Evolutionary conservation across 2,888 invertebrate genomes (phyloP).

Genomic region (Punctoribates punctum): DNA sequence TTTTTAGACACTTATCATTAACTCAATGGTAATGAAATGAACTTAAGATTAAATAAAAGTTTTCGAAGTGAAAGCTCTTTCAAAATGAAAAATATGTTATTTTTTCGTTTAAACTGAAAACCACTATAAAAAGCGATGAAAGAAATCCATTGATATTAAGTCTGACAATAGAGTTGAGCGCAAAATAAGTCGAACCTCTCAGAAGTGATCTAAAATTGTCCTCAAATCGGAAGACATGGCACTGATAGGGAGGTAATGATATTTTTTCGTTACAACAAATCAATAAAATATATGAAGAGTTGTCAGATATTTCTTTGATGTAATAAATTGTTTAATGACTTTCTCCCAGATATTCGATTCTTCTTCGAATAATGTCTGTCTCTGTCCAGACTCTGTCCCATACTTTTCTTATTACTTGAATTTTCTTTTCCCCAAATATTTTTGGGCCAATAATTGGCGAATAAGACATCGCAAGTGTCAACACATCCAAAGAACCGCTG

Average conservation of each 20-base stretch:
- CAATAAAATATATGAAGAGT: neutral
- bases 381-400: too few relatives aligned
- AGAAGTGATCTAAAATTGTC: neutral
- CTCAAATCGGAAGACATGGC: neutral
- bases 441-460: neutral
- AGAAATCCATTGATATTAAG: too few relatives aligned
- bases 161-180: too few relatives aligned
- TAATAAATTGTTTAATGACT: neutral
- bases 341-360: neutral
- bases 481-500: neutral
- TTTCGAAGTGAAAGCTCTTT: neutral
- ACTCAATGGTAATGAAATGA: neutral
- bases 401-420: too few relatives aligned
- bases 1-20: constrained; percentile 4
- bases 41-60: neutral
- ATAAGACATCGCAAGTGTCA: neutral
- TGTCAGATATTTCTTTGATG: neutral
- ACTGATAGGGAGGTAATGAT: neutral
- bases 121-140: neutral
- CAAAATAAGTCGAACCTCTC: too few relatives aligned
- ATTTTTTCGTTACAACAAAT: neutral
- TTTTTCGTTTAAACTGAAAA: neutral
- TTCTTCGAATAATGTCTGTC: too few relatives aligned
- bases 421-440: too few relatives aligned
- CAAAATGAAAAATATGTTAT: neutral